Base-by-base conservation (phyloP, 2,113 vertebrate species). In the Marmota flaviventris region DNA sequence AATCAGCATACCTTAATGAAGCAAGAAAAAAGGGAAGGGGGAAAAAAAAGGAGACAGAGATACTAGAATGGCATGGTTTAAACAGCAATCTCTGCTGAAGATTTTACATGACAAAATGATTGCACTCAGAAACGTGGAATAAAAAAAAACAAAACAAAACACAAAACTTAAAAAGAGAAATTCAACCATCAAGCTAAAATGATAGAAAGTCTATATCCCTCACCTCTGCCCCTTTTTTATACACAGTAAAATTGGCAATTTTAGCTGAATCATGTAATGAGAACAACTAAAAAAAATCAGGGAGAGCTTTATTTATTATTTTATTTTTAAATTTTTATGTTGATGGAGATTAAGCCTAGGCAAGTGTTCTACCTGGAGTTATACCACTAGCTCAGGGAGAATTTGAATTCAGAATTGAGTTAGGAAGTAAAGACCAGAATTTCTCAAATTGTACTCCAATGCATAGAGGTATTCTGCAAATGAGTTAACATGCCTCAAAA, bases 1-100 rank as follows among this genome's bases (percentile, higher is more conserved):
- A 98, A 98, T 97, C 98, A 99, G 99, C 99, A 98, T 92, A 98
- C 99, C 99, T 99, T 99, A 97, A 97, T 96, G 98, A 98, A 98
- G 99, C 98, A 99, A 99, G 97, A 99, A 98, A 99, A 98, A 99
- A 98, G 97, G 96, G 98, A 98, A 32, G 65, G 65, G 65, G 25
- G 98, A 96, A 20, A 67, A 20, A 67, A 88, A 92, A 93, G 70
- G 42, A 97, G 72, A 98, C 98, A 93, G 96, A 99, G 95, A 99
- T 96, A 98, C 98, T 97, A 98, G 97, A 98, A 98, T 75, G 96
- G 96, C 95, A 96, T 76, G 93, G 98, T 91, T 98, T 93, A 96
- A 96, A 98, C 88, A 91, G 77, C 4, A 67, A 22, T 27, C 34
- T 83, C 92, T 92, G 93, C 96, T 48, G 93, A 93, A 97, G 65